Conservation (phyloP, 2,888 invertebrate species). For the Clostera curtula region DNA sequence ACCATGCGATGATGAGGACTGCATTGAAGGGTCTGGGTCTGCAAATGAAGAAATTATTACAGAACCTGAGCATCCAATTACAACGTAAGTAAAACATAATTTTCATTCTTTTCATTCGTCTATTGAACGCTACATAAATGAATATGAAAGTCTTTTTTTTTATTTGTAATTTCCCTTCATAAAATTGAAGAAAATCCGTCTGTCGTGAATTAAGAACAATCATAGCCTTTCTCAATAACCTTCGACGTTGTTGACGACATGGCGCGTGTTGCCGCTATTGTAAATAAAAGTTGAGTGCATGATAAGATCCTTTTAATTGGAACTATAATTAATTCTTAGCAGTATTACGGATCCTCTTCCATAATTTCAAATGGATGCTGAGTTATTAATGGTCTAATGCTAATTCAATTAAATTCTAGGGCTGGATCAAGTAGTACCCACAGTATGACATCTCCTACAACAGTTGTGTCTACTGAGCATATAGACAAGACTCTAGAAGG, state of each 20-base stretch:
- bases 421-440: conserved; percentile 54
- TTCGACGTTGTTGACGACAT: too few relatives aligned
- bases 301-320: too few relatives aligned
- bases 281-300: too few relatives aligned
- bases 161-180: too few relatives aligned
- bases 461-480: conserved; percentile 42
- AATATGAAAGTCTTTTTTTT: too few relatives aligned
- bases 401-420: conserved; percentile 23
- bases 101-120: conserved; percentile 2
- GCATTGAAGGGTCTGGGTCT: conserved; percentile 86
- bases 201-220: too few relatives aligned
- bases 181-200: too few relatives aligned
- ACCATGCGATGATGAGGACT: conserved; percentile 91
- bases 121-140: not conserved
- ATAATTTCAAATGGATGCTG: not conserved
- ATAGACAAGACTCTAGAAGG: conserved; percentile 39
- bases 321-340: too few relatives aligned
- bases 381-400: not conserved
- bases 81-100: conserved; percentile 47
- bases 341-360: too few relatives aligned
- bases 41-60: conserved; percentile 79
- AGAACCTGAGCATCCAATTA: conserved; percentile 78
- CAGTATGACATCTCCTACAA: conserved; percentile 54
- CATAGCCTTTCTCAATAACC: too few relatives aligned
- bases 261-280: too few relatives aligned